Base-by-base conservation (phyloP, 2,113 vertebrate genomes). In the Notechis scutatus region DNA sequence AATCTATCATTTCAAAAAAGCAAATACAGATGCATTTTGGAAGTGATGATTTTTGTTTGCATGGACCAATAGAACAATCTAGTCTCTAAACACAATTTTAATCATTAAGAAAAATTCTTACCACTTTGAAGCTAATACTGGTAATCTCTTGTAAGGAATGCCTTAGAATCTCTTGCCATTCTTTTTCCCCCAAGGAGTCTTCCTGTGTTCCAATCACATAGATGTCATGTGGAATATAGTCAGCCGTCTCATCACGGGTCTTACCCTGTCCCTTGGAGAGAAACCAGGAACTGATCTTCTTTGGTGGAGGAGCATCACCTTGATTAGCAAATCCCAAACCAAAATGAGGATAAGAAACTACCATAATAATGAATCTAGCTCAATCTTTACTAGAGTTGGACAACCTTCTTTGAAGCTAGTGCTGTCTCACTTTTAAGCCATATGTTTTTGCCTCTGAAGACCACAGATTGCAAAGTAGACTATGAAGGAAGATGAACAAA, bases 171-270 rank as follows among this genome's bases (percentile, higher is more conserved):
- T 99, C 99, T 39, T 98, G 97, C 99, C 99, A 99, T 29, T 99
- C 99, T 94, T 98, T 98, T 94, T 99, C 99, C 0, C 98, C 98
- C 94, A 98, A 95, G 12, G 98, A 98, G 94, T 99, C 99, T 96
- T 99, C 99, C 96, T 99, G 99, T 12, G 99, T 99, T 92, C 99
- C 99, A 39, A 99, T 99, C 56, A 99, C 98, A 0, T 99, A 99
- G 94, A 99, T 98, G 94, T 99, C 99, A 52, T 99, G 98, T n/a
- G 99, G 99, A 95, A 99, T 99, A 91, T 99, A 98, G 94, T 98
- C 98, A 0, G 99, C 98, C 0, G 98, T 99, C 96, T 99, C 99
- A 8, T 99, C 99, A 11, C 97, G 97, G 0, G 99, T 99, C 97
- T 98, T 99, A 50, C 99, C 99, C 95, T 99, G 99, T 56, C 99